Percentiles rank a stretch among this genome's conserved stretches.
phyloP scores from a whole-genome alignment of 2,797 vertebrate genomes.

The Emydoidea blandingii region DNA sequence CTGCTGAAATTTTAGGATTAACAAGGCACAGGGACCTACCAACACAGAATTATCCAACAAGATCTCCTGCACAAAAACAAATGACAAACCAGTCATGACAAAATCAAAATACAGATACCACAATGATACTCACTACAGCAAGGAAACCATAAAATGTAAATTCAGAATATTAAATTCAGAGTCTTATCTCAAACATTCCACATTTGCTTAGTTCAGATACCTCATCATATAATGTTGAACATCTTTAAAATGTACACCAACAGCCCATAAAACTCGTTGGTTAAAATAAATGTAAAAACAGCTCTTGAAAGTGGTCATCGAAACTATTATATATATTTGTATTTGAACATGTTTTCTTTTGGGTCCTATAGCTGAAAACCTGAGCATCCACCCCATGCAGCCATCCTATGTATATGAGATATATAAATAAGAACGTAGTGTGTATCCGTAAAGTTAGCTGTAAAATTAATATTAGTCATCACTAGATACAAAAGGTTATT shows the following conservation, averaged over 20 bases:
- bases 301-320: not conserved
- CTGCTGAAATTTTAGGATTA: constrained; percentile 74
- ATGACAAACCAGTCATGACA: constrained; percentile 86
- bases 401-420: not conserved
- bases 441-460: not conserved
- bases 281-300: not conserved
- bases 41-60: constrained; percentile 96
- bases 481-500: constrained; percentile 19
- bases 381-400: not conserved
- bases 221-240: not conserved
- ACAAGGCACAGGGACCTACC: constrained; percentile 88
- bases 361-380: constrained; percentile 24
- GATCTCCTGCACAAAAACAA: constrained; percentile 93
- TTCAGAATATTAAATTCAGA: constrained; percentile 56
- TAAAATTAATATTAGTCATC: constrained; percentile 34
- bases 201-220: not conserved
- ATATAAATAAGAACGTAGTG: not conserved
- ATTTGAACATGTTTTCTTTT: constrained; percentile 30
- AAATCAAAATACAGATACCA: constrained; percentile 76
- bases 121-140: constrained; percentile 71
- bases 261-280: not conserved
- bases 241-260: constrained; percentile 8
- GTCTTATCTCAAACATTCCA: constrained; percentile 39
- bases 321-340: not conserved
- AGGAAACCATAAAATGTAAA: constrained; percentile 60